Conservation (phyloP, 2,113 vertebrate genomes). For the Neogobius melanostomus region DNA sequence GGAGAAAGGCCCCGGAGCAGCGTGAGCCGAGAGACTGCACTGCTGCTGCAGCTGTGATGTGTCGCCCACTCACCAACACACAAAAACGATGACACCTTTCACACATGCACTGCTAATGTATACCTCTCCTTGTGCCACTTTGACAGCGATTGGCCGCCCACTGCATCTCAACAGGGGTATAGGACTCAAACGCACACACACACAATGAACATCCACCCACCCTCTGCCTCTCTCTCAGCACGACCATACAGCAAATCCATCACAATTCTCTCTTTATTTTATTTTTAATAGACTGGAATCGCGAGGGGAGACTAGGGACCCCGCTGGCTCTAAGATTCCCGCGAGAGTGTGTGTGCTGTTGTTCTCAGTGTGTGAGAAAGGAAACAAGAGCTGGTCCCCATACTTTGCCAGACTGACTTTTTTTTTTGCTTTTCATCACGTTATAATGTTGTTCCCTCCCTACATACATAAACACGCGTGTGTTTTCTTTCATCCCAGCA, state of each 20-base stretch:
- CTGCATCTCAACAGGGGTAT: slow-evolving; percentile 66
- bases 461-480: no score
- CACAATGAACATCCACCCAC: slow-evolving; percentile 67
- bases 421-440: no score
- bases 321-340: slow-evolving; percentile 42
- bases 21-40: slow-evolving; percentile 66
- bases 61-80: slow-evolving; percentile 67
- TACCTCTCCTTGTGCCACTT: slow-evolving; percentile 53
- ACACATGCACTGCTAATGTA: slow-evolving; percentile 56
- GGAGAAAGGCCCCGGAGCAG: slow-evolving; percentile 66
- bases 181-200: slow-evolving; percentile 57
- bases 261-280: slow-evolving; percentile 46
- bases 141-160: slow-evolving; percentile 74
- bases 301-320: slow-evolving; percentile 14
- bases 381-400: slow-evolving; percentile 13
- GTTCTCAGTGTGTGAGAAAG: slow-evolving; percentile 32
- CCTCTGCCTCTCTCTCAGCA: slow-evolving; percentile 62
- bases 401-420: no score
- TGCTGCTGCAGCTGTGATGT: slow-evolving; percentile 72
- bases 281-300: slow-evolving; percentile 33
- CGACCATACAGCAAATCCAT: slow-evolving; percentile 39
- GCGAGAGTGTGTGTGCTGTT: slow-evolving; percentile 25
- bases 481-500: no score
- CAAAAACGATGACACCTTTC: slow-evolving; percentile 43
- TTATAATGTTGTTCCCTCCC: no score